A percentile compares a stretch with the other conserved stretches of the same genome.
These are phyloP conservation scores for Rhopalosiphum nymphaeae DNA, from an alignment of 2,888 invertebrate species.

Conservation along the genomic window DNA sequence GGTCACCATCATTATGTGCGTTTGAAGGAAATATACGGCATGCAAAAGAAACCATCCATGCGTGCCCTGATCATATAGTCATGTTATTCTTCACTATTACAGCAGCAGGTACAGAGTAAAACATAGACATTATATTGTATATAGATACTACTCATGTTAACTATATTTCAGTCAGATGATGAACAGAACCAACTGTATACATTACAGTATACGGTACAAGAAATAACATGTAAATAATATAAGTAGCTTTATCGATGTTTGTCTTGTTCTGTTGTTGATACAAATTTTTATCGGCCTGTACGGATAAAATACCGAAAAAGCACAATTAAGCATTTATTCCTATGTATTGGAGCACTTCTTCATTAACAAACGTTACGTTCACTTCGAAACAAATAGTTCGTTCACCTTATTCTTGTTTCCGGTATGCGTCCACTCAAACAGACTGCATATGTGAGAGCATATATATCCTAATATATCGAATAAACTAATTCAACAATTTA, in stretches of 20 bases:
- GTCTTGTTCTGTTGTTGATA: neutral
- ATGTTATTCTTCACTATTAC: constrained; percentile 33
- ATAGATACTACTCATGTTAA: neutral
- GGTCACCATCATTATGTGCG: constrained; percentile 61
- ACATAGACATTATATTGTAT: neutral
- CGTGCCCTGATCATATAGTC: constrained; percentile 41
- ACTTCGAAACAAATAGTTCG: constrained; percentile 53
- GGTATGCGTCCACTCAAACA: constrained; percentile 45
- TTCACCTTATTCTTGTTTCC: constrained; percentile 62
- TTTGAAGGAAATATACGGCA: constrained; percentile 43
- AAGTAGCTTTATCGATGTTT: neutral
- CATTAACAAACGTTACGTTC: constrained; percentile 35
- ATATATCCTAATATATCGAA: neutral
- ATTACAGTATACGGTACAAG: neutral
- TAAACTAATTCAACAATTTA: neutral
- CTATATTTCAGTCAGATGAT: neutral
- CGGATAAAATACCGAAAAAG: neutral
- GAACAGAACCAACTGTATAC: neutral
- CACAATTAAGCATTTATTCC: neutral
- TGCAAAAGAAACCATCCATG: constrained; percentile 62
- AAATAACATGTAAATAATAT: constrained; percentile 3
- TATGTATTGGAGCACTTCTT: constrained; percentile 20
- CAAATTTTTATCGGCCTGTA: neutral
- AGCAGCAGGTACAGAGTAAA: neutral
- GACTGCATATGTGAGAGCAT: neutral